Evolutionary conservation across 2,888 invertebrate species (phyloP).

Genomic region (Oscheius sp.): DNA sequence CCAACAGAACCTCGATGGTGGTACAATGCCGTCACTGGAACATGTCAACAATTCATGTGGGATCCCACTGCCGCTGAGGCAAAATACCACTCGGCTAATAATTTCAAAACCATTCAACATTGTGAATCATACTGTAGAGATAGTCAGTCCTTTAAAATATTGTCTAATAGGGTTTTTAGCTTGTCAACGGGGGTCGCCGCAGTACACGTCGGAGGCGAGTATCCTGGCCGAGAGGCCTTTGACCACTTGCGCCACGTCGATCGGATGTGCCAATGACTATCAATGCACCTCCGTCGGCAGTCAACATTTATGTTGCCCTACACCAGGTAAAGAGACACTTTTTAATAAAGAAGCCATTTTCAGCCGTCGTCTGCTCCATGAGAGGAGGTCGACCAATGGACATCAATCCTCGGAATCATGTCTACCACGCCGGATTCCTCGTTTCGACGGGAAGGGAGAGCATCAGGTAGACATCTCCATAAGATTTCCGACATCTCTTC

Average conservation of each 20-base stretch:
- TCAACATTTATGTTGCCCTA: slow-evolving; percentile 63
- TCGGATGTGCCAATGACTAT: slow-evolving; percentile 57
- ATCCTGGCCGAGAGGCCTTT: slow-evolving; percentile 56
- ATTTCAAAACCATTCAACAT: slow-evolving; percentile 62
- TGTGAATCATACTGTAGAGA: slow-evolving; percentile 64
- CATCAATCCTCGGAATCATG: slow-evolving; percentile 48
- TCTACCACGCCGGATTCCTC: slow-evolving; percentile 57
- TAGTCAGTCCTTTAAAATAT: slow-evolving; percentile 39
- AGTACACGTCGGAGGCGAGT: slow-evolving; percentile 55
- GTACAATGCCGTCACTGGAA: slow-evolving; percentile 49
- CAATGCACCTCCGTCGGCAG: slow-evolving; percentile 64
- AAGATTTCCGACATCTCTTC: not conserved
- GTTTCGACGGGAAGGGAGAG: slow-evolving; percentile 55
- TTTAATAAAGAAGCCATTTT: not conserved
- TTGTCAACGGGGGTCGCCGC: slow-evolving; percentile 61
- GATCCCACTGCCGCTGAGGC: slow-evolving; percentile 58
- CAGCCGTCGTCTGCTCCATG: slow-evolving; percentile 56
- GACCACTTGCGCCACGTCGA: slow-evolving; percentile 56
- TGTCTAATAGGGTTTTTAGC: slow-evolving; percentile 41
- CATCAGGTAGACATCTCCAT: slow-evolving; percentile 37
- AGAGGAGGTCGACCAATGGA: slow-evolving; percentile 62
- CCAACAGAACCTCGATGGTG: slow-evolving; percentile 61
- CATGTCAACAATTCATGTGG: slow-evolving; percentile 67
- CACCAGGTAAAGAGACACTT: slow-evolving; percentile 40
- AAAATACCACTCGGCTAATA: slow-evolving; percentile 62